These are phyloP conservation scores for Epirrhoe alternata DNA, from an alignment of 2,888 invertebrate species.

Conservation along the genomic window DNA sequence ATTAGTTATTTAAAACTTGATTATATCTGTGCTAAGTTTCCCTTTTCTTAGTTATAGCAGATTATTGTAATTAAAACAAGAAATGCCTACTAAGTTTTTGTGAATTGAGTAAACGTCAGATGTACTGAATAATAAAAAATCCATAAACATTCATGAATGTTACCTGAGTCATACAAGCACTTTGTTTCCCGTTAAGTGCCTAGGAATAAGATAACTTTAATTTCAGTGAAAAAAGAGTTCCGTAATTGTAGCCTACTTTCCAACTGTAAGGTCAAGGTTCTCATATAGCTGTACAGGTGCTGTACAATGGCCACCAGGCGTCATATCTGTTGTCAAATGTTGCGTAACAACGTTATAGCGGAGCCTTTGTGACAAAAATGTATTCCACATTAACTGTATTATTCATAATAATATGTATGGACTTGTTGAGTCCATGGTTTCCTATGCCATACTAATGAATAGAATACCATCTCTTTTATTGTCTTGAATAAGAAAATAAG, in stretches of 20 bases:
- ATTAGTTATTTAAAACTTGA: not conserved
- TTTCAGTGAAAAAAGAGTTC: not conserved
- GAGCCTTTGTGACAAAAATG: not conserved
- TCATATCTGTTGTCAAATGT: slow-evolving; percentile 15
- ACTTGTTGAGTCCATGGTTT: too few relatives aligned
- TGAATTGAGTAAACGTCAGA: too few relatives aligned
- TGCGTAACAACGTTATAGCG: slow-evolving; percentile 3
- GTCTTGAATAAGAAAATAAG: too few relatives aligned
- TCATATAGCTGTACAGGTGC: slow-evolving; percentile 2
- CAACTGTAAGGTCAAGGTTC: slow-evolving; percentile 1
- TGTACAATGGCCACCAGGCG: slow-evolving; percentile 9
- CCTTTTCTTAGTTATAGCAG: not conserved
- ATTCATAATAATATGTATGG: too few relatives aligned
- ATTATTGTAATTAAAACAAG: too few relatives aligned
- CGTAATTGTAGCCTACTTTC: slow-evolving; percentile 1
- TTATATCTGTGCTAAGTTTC: not conserved
- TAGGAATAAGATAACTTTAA: not conserved
- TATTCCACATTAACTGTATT: too few relatives aligned
- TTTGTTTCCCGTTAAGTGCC: not conserved
- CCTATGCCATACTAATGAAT: too few relatives aligned
- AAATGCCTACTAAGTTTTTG: too few relatives aligned
- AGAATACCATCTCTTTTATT: too few relatives aligned
- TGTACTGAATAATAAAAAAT: too few relatives aligned
- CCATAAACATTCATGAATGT: too few relatives aligned
- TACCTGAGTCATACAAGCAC: not conserved